These are phyloP conservation scores for Pseudotriccus pelzelni DNA, from an alignment of 2,797 vertebrate species.

Conservation along the genomic window DNA sequence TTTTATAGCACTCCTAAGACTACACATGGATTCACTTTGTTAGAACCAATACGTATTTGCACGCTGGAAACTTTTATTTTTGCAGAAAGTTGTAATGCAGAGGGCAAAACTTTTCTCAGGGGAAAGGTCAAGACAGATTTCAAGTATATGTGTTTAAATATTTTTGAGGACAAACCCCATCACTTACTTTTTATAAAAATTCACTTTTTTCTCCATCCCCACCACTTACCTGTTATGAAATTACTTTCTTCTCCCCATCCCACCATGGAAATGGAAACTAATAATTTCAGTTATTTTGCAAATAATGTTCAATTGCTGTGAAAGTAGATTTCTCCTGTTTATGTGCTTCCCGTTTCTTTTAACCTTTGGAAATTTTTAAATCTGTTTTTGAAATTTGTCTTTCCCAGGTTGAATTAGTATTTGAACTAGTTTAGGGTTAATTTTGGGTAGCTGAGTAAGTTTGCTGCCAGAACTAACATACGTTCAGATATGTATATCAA, in stretches of 20 bases:
- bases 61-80: not conserved
- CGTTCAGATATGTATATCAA: not conserved
- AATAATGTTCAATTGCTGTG: not conserved
- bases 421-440: slow-evolving; percentile 11
- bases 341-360: not conserved
- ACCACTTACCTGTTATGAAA: not conserved
- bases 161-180: fast-evolving
- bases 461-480: slow-evolving; percentile 34
- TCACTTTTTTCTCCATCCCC: not conserved
- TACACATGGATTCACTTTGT: not conserved
- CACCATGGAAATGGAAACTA: not conserved
- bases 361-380: not conserved
- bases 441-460: not conserved
- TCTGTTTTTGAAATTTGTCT: not conserved
- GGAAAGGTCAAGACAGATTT: not conserved
- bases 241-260: not conserved
- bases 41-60: not conserved
- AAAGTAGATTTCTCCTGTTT: not conserved
- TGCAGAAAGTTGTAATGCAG: not conserved
- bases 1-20: not conserved
- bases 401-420: not conserved
- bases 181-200: not conserved
- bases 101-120: not conserved
- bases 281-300: not conserved
- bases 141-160: not conserved